Evolutionary conservation across 2,797 vertebrate genomes (phyloP), one percentile per base, ranked within the genome.

Genomic region (Anguilla anguilla): DNA sequence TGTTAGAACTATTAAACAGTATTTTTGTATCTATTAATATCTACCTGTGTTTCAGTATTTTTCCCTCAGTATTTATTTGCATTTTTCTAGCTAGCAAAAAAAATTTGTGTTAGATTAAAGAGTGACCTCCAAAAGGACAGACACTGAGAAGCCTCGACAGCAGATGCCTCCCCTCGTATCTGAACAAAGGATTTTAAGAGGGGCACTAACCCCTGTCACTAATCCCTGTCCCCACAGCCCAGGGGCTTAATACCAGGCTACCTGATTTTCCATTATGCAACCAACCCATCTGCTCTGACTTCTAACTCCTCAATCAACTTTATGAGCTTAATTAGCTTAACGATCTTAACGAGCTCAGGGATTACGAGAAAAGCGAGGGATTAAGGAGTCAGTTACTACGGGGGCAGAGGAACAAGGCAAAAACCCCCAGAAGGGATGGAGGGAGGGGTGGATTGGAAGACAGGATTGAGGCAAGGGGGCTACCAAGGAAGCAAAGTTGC

Each of bases 211-310:
- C 64, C 64, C 25, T 9, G 64, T 67, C n/a, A n/a, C 64, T 67
- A 67, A 67, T 67, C 64, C 64, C 64, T n/a, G 64, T 28, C 25
- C 64, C n/a, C 64, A 67, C 25, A 28, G 64, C 64, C 35, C 31
- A 39, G 31, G 28, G 72, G 5, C 17, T 43, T 43, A 46, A 46
- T 3, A 39, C 39, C 77, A 46, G 77, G 77, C 35, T 81, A 22
- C 35, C 35, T 79, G 74, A 77, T 77, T 77, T 77, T 77, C 74
- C 31, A 19, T 77, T 17, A 43, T 77, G 35, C 74, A 77, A 77
- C 74, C 74, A 81, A 46, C 74, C 69, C 69, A 35, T 79, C n/a
- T 25, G 46, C 49, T 46, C 46, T 83, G 79, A 87, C 86, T 83
- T 74, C 28, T 31, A 74, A 72, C 67, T 74, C 55, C 61, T 35